A percentile compares a stretch with the other conserved stretches of the same genome.
Conservation (phyloP, 2,113 vertebrate species). For the Regulus satrapa region DNA sequence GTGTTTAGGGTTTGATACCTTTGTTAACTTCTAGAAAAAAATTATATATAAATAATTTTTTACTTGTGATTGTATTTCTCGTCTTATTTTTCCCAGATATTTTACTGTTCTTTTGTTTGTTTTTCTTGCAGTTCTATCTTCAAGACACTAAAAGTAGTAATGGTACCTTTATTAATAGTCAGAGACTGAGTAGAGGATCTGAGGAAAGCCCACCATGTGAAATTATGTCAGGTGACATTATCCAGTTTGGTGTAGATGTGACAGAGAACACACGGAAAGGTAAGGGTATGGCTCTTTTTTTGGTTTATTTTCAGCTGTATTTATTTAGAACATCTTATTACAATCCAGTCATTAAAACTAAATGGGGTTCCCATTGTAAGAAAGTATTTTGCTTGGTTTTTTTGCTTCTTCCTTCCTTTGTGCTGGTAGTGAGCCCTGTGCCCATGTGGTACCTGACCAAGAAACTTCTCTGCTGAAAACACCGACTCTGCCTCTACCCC, state of each 20-base stretch:
- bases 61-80: neutral
- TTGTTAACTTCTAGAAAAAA: neutral
- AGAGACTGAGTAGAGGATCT: constrained; percentile 95
- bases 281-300: constrained; percentile 71
- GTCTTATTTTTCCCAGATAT: neutral
- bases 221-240: constrained; percentile 96
- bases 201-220: constrained; percentile 98
- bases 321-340: neutral
- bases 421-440: neutral
- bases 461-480: neutral
- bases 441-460: neutral
- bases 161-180: constrained; percentile 99
- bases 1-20: neutral
- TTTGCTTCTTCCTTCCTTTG: neutral
- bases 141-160: constrained; percentile 99
- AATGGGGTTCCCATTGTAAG: neutral
- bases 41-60: neutral
- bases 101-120: neutral
- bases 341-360: neutral
- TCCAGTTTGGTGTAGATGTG: constrained; percentile 99
- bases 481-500: neutral
- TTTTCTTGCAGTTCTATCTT: constrained; percentile 90
- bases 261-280: constrained; percentile 99
- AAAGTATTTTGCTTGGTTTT: neutral
- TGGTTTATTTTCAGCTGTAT: neutral